phyloP scores from a whole-genome alignment of 2,888 invertebrate species.

The Apodemia duryi region DNA sequence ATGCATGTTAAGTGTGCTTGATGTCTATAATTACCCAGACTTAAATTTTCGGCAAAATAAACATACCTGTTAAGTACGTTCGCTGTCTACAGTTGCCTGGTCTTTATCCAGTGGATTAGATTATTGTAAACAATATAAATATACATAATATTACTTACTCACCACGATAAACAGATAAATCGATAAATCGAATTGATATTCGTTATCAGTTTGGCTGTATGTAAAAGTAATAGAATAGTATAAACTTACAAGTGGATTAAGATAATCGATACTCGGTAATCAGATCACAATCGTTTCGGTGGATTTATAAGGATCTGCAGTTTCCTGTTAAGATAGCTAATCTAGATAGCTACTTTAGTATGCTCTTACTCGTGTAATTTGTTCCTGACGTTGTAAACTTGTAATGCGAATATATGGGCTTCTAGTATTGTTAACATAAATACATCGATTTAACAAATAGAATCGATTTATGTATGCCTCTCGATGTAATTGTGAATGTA shows the following conservation, averaged over 20 bases:
- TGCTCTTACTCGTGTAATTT: constrained; percentile 39
- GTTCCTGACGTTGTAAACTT: constrained; percentile 32
- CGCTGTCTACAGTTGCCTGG: no score
- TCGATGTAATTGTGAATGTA: constrained; percentile 15
- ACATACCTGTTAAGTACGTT: no score
- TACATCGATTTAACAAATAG: constrained; percentile 20
- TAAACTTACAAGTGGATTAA: constrained; percentile 69
- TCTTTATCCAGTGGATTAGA: no score
- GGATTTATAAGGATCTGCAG: constrained; percentile 70
- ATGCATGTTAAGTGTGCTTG: no score
- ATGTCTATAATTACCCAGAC: no score
- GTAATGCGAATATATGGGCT: constrained; percentile 23
- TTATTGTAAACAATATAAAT: no score
- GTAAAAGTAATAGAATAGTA: constrained; percentile 69
- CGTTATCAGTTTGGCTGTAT: constrained; percentile 54
- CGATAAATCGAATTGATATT: constrained; percentile 62
- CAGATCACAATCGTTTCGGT: constrained; percentile 65
- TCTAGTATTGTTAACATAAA: constrained; percentile 20
- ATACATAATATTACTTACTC: constrained; percentile 41
- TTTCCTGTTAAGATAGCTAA: constrained; percentile 50
- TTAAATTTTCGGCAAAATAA: no score
- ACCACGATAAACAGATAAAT: constrained; percentile 45
- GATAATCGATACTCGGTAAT: constrained; percentile 75
- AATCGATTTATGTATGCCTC: constrained; percentile 7
- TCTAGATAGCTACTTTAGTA: constrained; percentile 35